Percentiles rank a stretch among this genome's conserved stretches.
These are phyloP conservation scores for Pseudopleuronectes americanus DNA, from an alignment of 2,797 vertebrate genomes.

Conservation along the genomic window DNA sequence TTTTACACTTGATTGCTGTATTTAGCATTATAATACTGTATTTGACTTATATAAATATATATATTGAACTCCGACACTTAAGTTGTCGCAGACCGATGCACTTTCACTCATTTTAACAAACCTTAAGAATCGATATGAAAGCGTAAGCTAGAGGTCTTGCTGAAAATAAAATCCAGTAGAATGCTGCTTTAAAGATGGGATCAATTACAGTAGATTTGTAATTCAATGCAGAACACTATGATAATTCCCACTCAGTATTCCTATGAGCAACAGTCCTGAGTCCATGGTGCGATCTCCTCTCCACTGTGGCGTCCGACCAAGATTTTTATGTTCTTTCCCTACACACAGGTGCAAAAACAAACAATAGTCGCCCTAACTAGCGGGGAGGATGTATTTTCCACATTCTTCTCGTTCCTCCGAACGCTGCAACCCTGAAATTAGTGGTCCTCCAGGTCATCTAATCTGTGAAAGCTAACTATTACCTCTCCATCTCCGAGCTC, in stretches of 20 bases:
- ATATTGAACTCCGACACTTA: not conserved
- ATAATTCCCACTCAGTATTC: not conserved
- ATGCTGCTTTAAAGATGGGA: no score
- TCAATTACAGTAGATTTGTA: not conserved
- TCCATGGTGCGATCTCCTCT: conserved; percentile 21
- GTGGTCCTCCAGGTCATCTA: conserved; percentile 48
- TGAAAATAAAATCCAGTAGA: no score
- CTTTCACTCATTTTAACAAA: no score
- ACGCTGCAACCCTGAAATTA: conserved; percentile 47
- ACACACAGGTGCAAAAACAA: conserved; percentile 58
- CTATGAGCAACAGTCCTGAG: not conserved
- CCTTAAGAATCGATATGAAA: no score
- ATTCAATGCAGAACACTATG: not conserved
- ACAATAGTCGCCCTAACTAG: conserved; percentile 40
- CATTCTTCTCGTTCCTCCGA: conserved; percentile 52
- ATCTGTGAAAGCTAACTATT: conserved; percentile 47
- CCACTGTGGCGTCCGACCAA: conserved; percentile 21
- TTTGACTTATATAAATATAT: no score
- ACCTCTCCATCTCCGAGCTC: conserved; percentile 27
- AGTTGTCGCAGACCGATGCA: not conserved
- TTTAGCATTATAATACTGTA: no score
- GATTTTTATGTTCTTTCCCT: conserved; percentile 36
- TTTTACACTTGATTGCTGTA: no score
- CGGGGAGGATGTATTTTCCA: conserved; percentile 46
- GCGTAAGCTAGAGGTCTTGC: not conserved